These are phyloP conservation scores for Bubalus kerabau DNA, from an alignment of 2,113 vertebrate genomes.

Conservation along the genomic window DNA sequence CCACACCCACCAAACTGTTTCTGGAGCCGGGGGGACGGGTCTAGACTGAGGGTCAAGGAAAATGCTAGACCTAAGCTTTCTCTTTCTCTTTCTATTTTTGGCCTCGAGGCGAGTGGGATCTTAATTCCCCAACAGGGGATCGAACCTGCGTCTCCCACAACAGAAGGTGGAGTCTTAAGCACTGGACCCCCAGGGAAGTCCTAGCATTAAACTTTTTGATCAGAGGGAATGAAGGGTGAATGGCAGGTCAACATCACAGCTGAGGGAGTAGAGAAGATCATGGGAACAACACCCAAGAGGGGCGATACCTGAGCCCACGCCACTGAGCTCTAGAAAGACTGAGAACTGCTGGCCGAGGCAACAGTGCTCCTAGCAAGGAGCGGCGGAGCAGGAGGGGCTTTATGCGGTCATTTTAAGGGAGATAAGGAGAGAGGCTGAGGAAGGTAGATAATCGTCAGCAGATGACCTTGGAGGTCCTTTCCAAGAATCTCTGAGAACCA, in stretches of 20 bases:
- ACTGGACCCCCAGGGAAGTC: neutral
- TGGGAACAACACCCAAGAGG: neutral
- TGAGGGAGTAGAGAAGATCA: neutral
- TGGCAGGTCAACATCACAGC: neutral
- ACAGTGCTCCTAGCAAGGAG: neutral
- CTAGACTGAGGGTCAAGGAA: neutral
- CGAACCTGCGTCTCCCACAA: fast-evolving
- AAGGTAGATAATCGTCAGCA: neutral
- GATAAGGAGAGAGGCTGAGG: neutral
- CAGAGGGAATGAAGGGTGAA: neutral
- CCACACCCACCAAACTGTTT: neutral
- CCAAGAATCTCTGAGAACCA: neutral
- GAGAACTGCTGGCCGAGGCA: neutral
- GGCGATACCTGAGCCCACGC: neutral
- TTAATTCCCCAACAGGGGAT: neutral
- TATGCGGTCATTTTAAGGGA: neutral
- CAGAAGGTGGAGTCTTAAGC: neutral
- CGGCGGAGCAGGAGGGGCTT: neutral
- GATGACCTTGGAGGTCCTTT: neutral
- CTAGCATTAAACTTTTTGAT: neutral
- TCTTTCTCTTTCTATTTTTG: neutral
- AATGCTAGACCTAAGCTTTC: neutral
- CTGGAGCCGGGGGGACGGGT: neutral
- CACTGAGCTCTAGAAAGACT: neutral
- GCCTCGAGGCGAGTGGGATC: neutral